Base-by-base conservation (phyloP, 2,113 vertebrate genomes). In the Sclerurus mexicanus region DNA sequence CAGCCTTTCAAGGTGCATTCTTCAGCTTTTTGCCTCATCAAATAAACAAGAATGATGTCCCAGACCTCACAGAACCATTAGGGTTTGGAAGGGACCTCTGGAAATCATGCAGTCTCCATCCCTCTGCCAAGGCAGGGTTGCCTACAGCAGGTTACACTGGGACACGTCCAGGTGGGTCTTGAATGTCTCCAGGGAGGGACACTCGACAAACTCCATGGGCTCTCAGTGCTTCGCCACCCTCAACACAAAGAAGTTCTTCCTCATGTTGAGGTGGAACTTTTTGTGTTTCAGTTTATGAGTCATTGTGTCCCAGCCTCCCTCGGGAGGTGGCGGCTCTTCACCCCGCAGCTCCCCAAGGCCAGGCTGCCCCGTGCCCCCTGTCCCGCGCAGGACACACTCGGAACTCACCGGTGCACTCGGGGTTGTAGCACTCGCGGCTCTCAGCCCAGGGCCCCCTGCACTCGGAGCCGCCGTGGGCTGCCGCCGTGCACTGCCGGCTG, bases 401-500 rank as follows among this genome's bases (percentile, higher is more conserved):
- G 10, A 35, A 97, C 98, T 97, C 98, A 99, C 99, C 99, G 93
- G 99, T 99, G 92, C 99, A 99, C 83, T 99, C 99, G 2, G 99
- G 98, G 96, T 99, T 99, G 90, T 98, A 97, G 98, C 99, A 99
- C 97, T 99, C 99, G 86, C 99, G 98, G 97, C 99, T 99, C 96
- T 99, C 99, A 3, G 99, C 99, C 99, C 99, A 99, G 27, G 99
- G 99, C 40, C 99, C 99, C 80, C 99, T 96, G 98, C 99, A 99
- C 92, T 99, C 99, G 2, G 99, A 99, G 82, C 99, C 99, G 12
- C 99, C 99, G 5, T 99, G 99, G 44, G 99, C 99, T 0, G 99
- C 99, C 0, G 99, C 99, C 0, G 99, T 99, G 95, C 99, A 99
- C 96, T 99, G 99, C 77, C 99, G 96, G 96, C 99, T 99, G 85